phyloP scores from a whole-genome alignment of 2,888 invertebrate genomes.

The Tyria jacobaeae region DNA sequence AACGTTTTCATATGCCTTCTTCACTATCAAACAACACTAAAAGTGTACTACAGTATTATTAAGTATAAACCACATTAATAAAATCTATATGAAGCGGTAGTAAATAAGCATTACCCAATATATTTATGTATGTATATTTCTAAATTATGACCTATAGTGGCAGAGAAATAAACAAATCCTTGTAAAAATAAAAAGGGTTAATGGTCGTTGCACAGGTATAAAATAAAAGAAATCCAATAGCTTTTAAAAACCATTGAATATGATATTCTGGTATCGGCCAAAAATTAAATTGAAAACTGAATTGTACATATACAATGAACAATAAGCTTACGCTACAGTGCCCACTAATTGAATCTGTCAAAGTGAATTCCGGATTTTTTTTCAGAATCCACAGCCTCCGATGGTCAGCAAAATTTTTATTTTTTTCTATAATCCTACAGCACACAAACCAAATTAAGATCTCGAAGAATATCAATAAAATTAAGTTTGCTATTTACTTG shows the following conservation, averaged over 20 bases:
- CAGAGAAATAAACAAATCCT: too few relatives aligned
- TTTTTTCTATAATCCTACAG: background rate
- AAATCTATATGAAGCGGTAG: background rate
- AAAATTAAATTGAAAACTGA: slow-evolving; percentile 32
- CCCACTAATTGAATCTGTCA: slow-evolving; percentile 61
- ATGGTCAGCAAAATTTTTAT: slow-evolving; percentile 45
- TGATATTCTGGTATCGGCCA: background rate
- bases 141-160: background rate
- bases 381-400: slow-evolving; percentile 37
- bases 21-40: background rate
- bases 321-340: slow-evolving; percentile 60
- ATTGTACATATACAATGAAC: slow-evolving; percentile 34
- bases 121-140: too few relatives aligned
- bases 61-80: background rate
- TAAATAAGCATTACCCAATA: background rate
- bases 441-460: background rate
- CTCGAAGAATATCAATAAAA: background rate
- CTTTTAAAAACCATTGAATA: background rate
- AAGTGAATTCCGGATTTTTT: slow-evolving; percentile 47
- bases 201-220: background rate
- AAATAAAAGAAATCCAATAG: too few relatives aligned
- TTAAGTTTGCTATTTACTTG: background rate
- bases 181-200: background rate
- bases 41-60: background rate
- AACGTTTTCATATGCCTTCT: slow-evolving; percentile 11